These are phyloP conservation scores for Drosophila bipectinata DNA, from an alignment of 1,140 invertebrate genomes.

Conservation along the genomic window DNA sequence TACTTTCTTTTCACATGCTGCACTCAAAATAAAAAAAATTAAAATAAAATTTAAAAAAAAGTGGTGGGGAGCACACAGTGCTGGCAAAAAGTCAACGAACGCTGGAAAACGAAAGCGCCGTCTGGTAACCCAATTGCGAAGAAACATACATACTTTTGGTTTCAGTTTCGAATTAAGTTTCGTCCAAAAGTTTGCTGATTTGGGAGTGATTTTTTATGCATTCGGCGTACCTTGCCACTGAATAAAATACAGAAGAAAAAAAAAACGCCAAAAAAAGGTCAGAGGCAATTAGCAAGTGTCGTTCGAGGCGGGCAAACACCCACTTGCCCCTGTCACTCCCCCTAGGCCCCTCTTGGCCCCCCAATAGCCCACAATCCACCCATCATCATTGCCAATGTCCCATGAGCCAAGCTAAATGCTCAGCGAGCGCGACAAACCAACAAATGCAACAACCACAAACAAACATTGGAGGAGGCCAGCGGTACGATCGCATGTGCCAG, in stretches of 20 bases:
- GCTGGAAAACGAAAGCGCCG: conserved; percentile 65
- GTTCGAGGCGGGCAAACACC: conserved; percentile 66
- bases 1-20: conserved; percentile 79
- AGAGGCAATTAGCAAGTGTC: conserved; percentile 79
- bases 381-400: conserved; percentile 41
- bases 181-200: conserved; percentile 26
- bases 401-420: conserved; percentile 70
- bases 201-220: conserved; percentile 56
- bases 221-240: conserved; percentile 65
- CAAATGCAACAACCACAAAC: conserved; percentile 35
- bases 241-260: conserved; percentile 40
- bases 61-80: neutral
- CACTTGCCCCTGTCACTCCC: conserved; percentile 36
- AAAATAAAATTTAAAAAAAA: neutral
- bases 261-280: conserved; percentile 62
- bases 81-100: conserved; percentile 66
- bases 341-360: neutral
- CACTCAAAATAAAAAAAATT: conserved; percentile 17
- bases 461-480: conserved; percentile 51
- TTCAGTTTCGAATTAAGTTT: conserved; percentile 38
- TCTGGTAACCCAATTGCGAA: conserved; percentile 68
- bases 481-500: conserved; percentile 5
- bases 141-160: conserved; percentile 23
- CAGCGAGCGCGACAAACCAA: conserved; percentile 53
- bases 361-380: neutral